Conservation (phyloP, 2,113 vertebrate genomes). For the Nesoenas mayeri region DNA sequence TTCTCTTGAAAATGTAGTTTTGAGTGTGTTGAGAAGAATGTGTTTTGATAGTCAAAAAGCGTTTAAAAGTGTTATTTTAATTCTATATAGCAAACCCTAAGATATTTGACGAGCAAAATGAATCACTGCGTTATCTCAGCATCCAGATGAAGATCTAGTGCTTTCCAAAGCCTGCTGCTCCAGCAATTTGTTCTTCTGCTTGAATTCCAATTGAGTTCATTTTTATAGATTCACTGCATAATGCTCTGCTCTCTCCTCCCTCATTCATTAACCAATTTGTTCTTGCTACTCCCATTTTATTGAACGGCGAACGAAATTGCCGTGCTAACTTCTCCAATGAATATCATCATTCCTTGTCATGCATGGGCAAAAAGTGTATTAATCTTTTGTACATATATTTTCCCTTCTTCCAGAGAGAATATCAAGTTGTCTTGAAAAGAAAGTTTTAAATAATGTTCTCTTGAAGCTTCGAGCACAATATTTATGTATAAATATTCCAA, state of each 20-base stretch:
- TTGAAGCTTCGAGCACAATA: neutral
- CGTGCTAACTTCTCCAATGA: neutral
- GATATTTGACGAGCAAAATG: slow-evolving; percentile 38
- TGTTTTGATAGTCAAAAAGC: slow-evolving; percentile 17
- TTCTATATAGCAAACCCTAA: neutral
- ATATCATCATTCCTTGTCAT: slow-evolving; percentile 54
- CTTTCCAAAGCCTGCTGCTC: slow-evolving; percentile 56
- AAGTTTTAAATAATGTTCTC: neutral
- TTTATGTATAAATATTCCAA: neutral
- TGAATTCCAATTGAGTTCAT: slow-evolving; percentile 62
- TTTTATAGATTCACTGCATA: slow-evolving; percentile 60
- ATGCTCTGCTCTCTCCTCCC: slow-evolving; percentile 41
- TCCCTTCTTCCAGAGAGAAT: neutral
- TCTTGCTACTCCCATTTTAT: slow-evolving; percentile 50
- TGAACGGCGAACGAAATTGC: slow-evolving; percentile 14
- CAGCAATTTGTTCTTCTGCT: slow-evolving; percentile 54
- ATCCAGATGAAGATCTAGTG: slow-evolving; percentile 66
- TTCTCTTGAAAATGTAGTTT: neutral
- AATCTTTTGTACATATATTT: neutral
- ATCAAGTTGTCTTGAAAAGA: neutral
- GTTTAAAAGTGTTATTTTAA: neutral
- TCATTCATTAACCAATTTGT: slow-evolving; percentile 67
- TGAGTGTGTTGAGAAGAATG: neutral
- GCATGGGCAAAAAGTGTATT: neutral
- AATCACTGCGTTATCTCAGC: slow-evolving; percentile 38